Conservation (phyloP, 2,113 vertebrate genomes). For the Dolichotis patagonum region DNA sequence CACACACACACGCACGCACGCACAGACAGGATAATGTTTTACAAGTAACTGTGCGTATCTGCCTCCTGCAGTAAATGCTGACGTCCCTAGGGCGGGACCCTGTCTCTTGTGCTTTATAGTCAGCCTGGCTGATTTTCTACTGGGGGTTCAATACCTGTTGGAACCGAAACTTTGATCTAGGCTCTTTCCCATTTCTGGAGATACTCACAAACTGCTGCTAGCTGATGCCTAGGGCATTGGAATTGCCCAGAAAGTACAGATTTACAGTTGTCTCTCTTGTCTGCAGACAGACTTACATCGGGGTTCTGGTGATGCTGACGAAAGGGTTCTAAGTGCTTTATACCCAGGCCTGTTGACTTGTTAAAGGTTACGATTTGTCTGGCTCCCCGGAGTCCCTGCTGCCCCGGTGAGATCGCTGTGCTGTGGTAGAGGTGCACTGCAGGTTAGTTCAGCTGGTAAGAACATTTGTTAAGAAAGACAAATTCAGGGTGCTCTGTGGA, state of each 20-base stretch:
- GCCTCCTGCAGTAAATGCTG: neutral
- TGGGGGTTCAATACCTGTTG: neutral
- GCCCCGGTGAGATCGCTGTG: neutral
- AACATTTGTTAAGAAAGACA: neutral
- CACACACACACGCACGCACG: too few species aligned
- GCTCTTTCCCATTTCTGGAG: neutral
- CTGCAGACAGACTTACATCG: neutral
- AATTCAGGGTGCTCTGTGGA: neutral
- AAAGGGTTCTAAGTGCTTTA: neutral
- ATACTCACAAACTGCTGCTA: neutral
- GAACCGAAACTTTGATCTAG: neutral
- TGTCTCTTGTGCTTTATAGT: neutral
- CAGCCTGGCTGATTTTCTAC: neutral
- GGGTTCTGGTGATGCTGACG: neutral
- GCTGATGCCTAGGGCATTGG: neutral
- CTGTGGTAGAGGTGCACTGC: neutral
- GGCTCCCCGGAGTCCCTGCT: neutral
- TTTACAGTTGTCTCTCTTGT: neutral
- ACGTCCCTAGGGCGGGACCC: neutral
- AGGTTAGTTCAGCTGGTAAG: neutral
- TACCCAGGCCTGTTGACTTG: neutral
- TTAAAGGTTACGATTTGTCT: neutral
- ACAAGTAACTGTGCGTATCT: neutral
- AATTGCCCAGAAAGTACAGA: neutral
- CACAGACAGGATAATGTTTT: neutral